Evolutionary conservation across 2,797 vertebrate species (phyloP).

Genomic region (Eleutherodactylus coqui): DNA sequence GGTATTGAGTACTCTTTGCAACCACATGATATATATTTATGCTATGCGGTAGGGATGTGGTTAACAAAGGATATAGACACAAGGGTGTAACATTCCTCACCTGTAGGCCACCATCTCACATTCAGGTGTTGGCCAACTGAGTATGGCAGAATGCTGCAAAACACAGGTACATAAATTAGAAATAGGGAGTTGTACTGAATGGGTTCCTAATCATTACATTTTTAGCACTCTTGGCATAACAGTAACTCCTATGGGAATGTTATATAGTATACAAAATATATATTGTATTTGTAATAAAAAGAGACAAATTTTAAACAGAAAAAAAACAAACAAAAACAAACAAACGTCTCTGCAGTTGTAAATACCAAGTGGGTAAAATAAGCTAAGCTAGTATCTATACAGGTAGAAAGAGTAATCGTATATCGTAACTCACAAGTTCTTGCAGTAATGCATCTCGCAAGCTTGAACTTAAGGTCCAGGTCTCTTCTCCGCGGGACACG

Average conservation of each 20-base stretch:
- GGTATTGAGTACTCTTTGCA: too few species aligned
- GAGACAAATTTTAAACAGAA: not conserved
- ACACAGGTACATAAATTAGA: slow-evolving; percentile 56
- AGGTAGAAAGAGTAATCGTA: not conserved
- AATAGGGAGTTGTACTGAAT: too few species aligned
- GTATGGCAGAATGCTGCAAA: slow-evolving; percentile 90
- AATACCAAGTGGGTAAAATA: too few species aligned
- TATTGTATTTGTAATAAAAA: not conserved
- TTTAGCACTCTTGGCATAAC: too few species aligned
- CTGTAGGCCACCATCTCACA: slow-evolving; percentile 99
- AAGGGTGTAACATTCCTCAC: slow-evolving; percentile 72
- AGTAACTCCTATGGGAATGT: too few species aligned
- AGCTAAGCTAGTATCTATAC: too few species aligned
- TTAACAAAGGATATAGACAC: too few species aligned
- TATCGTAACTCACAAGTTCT: slow-evolving; percentile 82
- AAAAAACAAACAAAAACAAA: too few species aligned
- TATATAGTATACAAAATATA: not conserved
- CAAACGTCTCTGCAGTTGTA: too few species aligned
- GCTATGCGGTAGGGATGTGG: too few species aligned
- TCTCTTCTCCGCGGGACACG: slow-evolving; percentile 91
- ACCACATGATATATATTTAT: too few species aligned
- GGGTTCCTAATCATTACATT: not conserved
- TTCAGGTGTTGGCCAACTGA: slow-evolving; percentile 95
- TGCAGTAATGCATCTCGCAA: slow-evolving; percentile 88
- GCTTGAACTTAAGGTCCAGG: slow-evolving; percentile 86